A percentile compares a stretch with the other conserved stretches of the same genome.
Conservation (phyloP, 2,113 vertebrate genomes). For the Scophthalmus maximus region DNA sequence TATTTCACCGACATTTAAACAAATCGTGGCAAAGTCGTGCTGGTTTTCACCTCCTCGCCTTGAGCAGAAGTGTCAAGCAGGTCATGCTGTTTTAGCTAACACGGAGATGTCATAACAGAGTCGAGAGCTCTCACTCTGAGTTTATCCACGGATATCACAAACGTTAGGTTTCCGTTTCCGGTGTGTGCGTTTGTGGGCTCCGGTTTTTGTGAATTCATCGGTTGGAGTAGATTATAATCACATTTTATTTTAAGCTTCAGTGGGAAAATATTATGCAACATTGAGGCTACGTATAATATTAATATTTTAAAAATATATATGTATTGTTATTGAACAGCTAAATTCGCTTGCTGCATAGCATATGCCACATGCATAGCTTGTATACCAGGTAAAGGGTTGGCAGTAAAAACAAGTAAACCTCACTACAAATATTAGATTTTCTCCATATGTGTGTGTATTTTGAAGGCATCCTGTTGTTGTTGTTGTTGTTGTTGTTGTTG, state of each 20-base stretch:
- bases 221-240: not conserved
- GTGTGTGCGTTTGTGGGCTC: not conserved
- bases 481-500: not conserved
- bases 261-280: not conserved
- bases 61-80: not conserved
- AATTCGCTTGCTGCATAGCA: not conserved
- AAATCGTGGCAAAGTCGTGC: not conserved
- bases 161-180: not conserved
- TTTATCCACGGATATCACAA: not conserved
- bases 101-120: rapidly evolving
- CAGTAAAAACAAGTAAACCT: not conserved
- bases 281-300: not conserved
- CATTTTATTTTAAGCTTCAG: not conserved
- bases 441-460: no score
- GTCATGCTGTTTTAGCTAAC: constrained; percentile 46
- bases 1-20: not conserved
- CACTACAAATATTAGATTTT: not conserved
- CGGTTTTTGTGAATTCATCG: not conserved
- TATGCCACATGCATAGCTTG: not conserved
- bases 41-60: not conserved
- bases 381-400: rapidly evolving
- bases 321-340: not conserved
- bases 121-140: constrained; percentile 18
- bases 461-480: no score
- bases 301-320: not conserved